phyloP scores from a whole-genome alignment of 2,797 vertebrate genomes.

The Eidolon dupreanum region DNA sequence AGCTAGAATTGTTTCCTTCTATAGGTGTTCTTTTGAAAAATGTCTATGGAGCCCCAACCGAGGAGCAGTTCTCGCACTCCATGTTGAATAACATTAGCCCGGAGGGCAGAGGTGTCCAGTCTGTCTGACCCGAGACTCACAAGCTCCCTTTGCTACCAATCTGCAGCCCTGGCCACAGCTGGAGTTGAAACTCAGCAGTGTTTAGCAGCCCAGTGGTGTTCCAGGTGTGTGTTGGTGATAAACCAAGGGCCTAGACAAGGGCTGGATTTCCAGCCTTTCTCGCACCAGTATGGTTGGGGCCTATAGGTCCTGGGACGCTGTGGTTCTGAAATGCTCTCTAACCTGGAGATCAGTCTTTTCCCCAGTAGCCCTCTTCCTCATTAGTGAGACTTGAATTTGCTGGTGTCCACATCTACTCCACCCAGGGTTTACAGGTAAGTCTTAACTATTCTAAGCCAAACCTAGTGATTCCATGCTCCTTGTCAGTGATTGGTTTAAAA shows the following conservation, averaged over 20 bases:
- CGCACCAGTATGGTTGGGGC: background rate
- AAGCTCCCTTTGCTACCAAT: background rate
- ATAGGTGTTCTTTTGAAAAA: too few species aligned
- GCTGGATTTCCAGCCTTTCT: background rate
- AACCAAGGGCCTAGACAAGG: background rate
- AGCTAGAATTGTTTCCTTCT: background rate
- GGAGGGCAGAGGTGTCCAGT: background rate
- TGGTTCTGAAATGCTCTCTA: background rate
- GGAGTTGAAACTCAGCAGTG: background rate
- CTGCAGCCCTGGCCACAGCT: background rate
- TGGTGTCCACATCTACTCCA: background rate
- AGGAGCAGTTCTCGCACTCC: rapidly evolving
- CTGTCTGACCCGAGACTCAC: background rate
- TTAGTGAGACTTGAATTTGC: background rate
- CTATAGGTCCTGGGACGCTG: rapidly evolving
- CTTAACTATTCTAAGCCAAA: background rate
- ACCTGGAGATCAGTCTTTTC: background rate
- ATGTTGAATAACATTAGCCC: rapidly evolving
- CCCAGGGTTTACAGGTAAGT: background rate
- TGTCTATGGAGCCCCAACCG: background rate
- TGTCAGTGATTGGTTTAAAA: background rate
- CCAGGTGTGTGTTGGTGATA: background rate
- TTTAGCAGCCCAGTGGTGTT: background rate
- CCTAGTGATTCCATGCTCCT: background rate
- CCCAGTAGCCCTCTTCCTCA: background rate